phyloP scores from a whole-genome alignment of 2,113 vertebrate species.

The Corvus moneduloides region DNA sequence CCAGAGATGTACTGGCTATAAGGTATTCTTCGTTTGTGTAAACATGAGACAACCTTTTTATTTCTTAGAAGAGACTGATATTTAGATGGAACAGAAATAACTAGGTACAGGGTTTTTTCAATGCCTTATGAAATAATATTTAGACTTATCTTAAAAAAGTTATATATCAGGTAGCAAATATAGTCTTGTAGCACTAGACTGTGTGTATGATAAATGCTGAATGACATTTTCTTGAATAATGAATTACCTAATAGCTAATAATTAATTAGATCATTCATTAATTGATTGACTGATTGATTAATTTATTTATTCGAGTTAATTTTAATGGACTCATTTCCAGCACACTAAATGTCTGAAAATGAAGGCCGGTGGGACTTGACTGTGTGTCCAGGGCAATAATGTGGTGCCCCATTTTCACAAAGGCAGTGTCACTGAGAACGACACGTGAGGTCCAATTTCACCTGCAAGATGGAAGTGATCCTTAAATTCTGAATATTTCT shows the following conservation, averaged over 20 bases:
- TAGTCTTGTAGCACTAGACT: background rate
- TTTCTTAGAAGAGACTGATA: background rate
- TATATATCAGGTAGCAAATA: background rate
- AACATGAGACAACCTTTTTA: background rate
- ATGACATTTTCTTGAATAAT: background rate
- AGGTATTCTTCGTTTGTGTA: background rate
- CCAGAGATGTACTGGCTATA: background rate
- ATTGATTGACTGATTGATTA: background rate
- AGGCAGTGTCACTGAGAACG: background rate
- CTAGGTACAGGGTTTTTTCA: background rate
- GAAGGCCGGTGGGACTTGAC: background rate
- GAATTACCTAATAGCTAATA: background rate
- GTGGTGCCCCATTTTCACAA: background rate
- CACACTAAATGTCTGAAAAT: background rate
- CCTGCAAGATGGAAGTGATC: background rate
- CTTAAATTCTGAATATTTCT: background rate
- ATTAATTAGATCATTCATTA: background rate
- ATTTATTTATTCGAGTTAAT: background rate
- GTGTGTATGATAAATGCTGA: background rate
- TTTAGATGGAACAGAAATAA: background rate
- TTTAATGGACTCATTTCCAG: background rate
- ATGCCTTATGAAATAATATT: background rate
- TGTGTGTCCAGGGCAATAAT: background rate
- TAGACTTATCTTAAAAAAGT: background rate
- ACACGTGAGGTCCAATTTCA: background rate